A percentile compares a stretch with the other conserved stretches of the same genome.
Conservation (phyloP, 2,113 vertebrate genomes). For the Phocoena sinus region DNA sequence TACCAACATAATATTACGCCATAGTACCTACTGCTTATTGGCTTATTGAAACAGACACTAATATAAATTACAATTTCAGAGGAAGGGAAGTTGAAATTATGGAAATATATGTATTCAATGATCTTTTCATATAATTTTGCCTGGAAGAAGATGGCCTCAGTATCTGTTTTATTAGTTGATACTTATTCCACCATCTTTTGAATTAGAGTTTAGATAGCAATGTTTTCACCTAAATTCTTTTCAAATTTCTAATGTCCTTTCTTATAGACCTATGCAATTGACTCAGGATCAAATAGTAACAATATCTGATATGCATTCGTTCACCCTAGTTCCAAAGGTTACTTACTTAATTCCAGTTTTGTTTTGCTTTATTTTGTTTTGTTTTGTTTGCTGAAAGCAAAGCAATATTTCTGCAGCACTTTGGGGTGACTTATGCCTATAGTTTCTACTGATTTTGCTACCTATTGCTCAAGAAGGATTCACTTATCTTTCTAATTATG, state of each 20-base stretch:
- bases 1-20: not conserved
- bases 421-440: not conserved
- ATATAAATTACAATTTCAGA: not conserved
- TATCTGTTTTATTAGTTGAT: not conserved
- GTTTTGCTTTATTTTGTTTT: not conserved
- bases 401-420: constrained; percentile 27
- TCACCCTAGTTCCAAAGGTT: not conserved
- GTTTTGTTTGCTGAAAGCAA: not conserved
- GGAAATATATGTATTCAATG: not conserved
- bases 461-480: constrained; percentile 10
- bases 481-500: constrained; percentile 14
- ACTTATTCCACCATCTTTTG: not conserved
- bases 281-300: not conserved
- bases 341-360: not conserved
- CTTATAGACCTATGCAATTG: not conserved
- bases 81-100: not conserved
- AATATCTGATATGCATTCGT: not conserved
- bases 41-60: not conserved
- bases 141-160: not conserved
- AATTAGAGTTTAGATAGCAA: not conserved
- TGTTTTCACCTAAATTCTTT: not conserved
- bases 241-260: constrained; percentile 7
- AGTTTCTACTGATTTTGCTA: constrained; percentile 21
- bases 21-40: not conserved
- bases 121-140: not conserved